phyloP scores from a whole-genome alignment of 2,797 vertebrate species.

The Poliocrania exsul region DNA sequence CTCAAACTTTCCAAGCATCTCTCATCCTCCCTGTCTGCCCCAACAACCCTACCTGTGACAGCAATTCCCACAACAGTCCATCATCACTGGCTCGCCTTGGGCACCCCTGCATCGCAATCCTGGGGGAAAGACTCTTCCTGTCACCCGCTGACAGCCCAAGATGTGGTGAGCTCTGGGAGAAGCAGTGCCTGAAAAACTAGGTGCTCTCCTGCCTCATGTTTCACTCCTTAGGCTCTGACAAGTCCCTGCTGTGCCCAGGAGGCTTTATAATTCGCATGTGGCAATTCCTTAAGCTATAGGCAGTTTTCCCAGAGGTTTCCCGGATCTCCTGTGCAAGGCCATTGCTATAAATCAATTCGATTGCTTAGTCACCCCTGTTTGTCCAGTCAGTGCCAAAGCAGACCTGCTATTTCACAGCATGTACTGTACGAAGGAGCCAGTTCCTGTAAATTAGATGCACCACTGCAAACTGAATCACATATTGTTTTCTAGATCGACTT shows the following conservation, averaged over 20 bases:
- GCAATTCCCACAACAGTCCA: slow-evolving; percentile 28
- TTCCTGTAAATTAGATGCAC: slow-evolving; percentile 58
- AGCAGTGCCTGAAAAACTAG: neutral
- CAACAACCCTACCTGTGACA: slow-evolving; percentile 25
- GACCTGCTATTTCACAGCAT: slow-evolving; percentile 66
- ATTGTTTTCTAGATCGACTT: slow-evolving; percentile 1
- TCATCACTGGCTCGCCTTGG: neutral
- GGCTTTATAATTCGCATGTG: slow-evolving; percentile 3
- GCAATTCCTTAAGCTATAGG: neutral
- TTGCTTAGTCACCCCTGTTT: slow-evolving; percentile 70
- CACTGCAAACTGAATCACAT: neutral
- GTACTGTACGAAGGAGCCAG: slow-evolving; percentile 59
- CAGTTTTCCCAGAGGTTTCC: slow-evolving; percentile 57
- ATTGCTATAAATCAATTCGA: slow-evolving; percentile 44
- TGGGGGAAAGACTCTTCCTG: neutral
- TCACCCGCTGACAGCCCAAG: neutral
- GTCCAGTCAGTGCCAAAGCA: slow-evolving; percentile 49
- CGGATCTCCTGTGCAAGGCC: slow-evolving; percentile 41
- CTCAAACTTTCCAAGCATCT: neutral
- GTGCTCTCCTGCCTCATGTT: neutral
- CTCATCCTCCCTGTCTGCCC: neutral
- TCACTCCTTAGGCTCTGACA: neutral
- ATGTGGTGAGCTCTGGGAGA: rapidly evolving
- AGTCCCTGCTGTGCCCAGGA: neutral
- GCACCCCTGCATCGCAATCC: neutral